phyloP scores from a whole-genome alignment of 2,888 invertebrate species.

The Cantharis rustica region DNA sequence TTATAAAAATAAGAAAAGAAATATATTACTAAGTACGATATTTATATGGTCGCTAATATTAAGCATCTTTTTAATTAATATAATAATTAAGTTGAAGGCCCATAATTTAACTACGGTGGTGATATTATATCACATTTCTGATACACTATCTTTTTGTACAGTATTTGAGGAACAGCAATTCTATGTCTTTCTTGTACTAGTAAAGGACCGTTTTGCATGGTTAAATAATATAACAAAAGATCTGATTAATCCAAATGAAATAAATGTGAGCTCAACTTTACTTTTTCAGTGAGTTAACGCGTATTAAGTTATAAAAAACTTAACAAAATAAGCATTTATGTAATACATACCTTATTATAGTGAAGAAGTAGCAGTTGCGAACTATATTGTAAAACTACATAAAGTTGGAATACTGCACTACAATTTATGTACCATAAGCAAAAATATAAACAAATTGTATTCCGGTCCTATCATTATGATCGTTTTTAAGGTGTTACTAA shows the following conservation, averaged over 20 bases:
- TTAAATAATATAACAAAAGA: neutral
- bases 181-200: neutral
- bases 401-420: slow-evolving; percentile 5
- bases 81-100: too few relatives aligned
- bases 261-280: neutral
- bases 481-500: neutral
- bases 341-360: neutral
- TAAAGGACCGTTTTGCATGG: slow-evolving; percentile 12
- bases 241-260: neutral
- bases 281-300: neutral
- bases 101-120: neutral
- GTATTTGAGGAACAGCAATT: slow-evolving; percentile 7
- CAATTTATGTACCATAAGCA: neutral
- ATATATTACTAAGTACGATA: neutral
- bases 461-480: neutral
- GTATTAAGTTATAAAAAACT: too few relatives aligned
- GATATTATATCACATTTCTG: neutral
- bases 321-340: neutral
- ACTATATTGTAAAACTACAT: neutral
- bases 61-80: neutral
- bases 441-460: slow-evolving; percentile 2
- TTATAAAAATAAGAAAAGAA: slow-evolving; percentile 1
- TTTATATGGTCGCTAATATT: neutral
- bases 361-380: neutral
- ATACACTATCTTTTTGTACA: neutral